Conservation (phyloP, 1,140 invertebrate species). For the Anastrepha ludens region DNA sequence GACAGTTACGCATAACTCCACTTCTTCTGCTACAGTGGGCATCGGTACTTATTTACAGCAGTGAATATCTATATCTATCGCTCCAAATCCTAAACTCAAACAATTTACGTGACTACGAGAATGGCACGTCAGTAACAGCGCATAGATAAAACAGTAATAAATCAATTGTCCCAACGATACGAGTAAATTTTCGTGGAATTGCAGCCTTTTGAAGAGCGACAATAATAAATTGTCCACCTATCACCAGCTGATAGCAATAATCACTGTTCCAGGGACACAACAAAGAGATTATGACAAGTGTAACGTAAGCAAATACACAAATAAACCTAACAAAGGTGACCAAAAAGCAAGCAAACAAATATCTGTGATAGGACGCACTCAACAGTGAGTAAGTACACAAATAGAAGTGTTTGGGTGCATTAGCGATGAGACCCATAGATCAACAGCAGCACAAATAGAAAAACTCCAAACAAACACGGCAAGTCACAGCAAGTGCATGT, state of each 20-base stretch:
- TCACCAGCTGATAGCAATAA: background rate
- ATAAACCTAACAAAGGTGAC: conserved; percentile 7
- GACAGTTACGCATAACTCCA: no score
- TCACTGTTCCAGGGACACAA: background rate
- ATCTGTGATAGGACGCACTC: background rate
- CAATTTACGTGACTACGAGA: background rate
- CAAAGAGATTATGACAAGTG: conserved; percentile 51
- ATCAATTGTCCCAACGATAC: conserved; percentile 2
- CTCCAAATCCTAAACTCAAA: background rate
- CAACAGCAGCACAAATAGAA: background rate
- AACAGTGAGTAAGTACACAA: background rate
- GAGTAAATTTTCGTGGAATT: background rate
- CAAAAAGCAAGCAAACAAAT: background rate
- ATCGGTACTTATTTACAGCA: no score
- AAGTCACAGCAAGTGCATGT: background rate
- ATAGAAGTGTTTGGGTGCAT: background rate
- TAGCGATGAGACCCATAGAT: background rate
- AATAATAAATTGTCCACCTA: background rate
- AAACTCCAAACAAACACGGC: background rate
- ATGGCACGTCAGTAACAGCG: background rate
- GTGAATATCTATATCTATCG: no score
- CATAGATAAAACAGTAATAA: conserved; percentile 43
- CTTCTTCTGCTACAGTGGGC: no score
- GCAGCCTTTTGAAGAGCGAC: background rate
- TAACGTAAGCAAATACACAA: conserved; percentile 4